Evolutionary conservation across 2,113 vertebrate species (phyloP), one percentile per base, ranked within the genome.

Genomic region (Antennarius striatus): DNA sequence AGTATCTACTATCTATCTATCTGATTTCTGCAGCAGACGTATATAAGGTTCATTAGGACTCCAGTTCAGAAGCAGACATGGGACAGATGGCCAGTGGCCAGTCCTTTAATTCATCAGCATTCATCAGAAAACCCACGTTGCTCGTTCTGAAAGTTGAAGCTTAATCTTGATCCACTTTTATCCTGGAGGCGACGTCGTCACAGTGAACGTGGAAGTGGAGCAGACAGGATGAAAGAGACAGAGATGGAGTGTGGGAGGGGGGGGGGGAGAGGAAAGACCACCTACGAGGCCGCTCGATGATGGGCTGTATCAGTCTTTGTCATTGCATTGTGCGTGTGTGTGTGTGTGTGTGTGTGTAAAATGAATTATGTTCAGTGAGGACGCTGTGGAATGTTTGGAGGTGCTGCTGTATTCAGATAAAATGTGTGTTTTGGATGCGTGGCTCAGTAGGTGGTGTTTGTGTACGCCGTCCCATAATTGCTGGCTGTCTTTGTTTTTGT

Each of bases 401-500:
- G 63, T 77, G 69, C 86, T 84, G 85, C 71, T 82, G 73, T 66
- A 71, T 57, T 62, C 75, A 67, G 84, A 89, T 89, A 83, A 89
- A 85, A 83, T 81, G 80, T 83, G 79, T 83, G 77, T 89, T 86
- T 86, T 81, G 77, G 77, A 80, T 71, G 79, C 58, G 29, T 54
- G 15, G 68, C 82, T 51, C 87, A 79, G 86, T 82, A 82, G 83
- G 85, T 80, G 86, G 80, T 84, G 85, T 83, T 82, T 86, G 76
- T 89, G 78, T 87, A 78, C 16, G 39, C 54, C 30, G 36, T 53
- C 80, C 76, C 67, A 79, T 89, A 89, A 87, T 85, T 86, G 80
- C 84, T 62, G 71, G 42, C 75, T 89, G 69, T 83, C 74, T 88
- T 85, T 85, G 80, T 88, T 82, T 36, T 78, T 82, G 64, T 32